Conservation (phyloP, 2,113 vertebrate species). For the Suricata suricatta region DNA sequence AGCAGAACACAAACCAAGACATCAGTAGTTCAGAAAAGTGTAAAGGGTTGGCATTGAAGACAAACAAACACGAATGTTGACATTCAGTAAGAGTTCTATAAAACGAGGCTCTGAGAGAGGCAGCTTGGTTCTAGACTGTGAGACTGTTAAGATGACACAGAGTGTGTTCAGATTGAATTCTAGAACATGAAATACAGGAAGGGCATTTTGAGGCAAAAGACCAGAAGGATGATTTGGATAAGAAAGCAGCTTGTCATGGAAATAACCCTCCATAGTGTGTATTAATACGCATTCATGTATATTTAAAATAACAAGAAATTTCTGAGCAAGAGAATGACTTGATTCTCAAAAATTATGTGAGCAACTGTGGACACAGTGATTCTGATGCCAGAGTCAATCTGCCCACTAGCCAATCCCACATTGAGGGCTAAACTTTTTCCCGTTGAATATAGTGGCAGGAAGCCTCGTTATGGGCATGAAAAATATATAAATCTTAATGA, state of each 20-base stretch:
- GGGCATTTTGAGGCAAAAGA: background rate
- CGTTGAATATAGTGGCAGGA: background rate
- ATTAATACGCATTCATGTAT: background rate
- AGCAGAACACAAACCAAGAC: no score
- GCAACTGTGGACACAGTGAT: accelerated
- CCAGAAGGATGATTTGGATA: background rate
- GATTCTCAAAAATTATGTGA: background rate
- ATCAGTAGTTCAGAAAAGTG: background rate
- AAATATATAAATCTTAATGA: background rate
- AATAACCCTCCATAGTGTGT: background rate
- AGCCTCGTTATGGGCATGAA: background rate
- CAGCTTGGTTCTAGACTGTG: background rate
- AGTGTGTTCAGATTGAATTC: no score
- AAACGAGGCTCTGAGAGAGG: background rate
- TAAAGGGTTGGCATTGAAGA: background rate
- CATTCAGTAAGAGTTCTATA: background rate
- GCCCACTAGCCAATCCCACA: background rate
- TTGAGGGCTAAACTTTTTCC: background rate
- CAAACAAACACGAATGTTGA: no score
- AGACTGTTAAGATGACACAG: background rate
- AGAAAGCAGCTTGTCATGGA: background rate
- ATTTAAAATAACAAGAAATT: background rate
- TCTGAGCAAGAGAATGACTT: background rate
- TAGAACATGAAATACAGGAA: background rate
- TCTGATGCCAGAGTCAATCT: background rate